phyloP scores from a whole-genome alignment of 2,113 vertebrate genomes.

The Orycteropus afer region DNA sequence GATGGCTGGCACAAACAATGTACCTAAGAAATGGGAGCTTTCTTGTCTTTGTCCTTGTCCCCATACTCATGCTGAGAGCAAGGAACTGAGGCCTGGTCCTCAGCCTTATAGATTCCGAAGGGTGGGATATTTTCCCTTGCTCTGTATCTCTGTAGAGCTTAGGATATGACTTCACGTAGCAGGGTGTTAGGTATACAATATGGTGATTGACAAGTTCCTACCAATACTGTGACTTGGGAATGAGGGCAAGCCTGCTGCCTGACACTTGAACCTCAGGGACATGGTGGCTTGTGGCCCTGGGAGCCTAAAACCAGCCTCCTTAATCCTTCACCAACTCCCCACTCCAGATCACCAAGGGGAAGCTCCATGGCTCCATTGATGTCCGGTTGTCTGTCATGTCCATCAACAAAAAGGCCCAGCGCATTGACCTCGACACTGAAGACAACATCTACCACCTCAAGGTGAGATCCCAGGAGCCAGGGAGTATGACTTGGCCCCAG shows the following conservation, averaged over 20 bases:
- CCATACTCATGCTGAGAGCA: not conserved
- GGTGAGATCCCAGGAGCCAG: constrained; percentile 79
- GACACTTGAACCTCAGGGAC: not conserved
- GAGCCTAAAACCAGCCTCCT: not conserved
- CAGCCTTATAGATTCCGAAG: not conserved
- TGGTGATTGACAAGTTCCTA: not conserved
- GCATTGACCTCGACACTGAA: constrained; percentile 95
- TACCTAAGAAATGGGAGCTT: not conserved
- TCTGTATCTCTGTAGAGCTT: not conserved
- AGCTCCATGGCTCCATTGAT: constrained; percentile 93
- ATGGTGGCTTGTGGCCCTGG: not conserved
- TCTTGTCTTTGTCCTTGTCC: not conserved
- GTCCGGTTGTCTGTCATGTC: constrained; percentile 95
- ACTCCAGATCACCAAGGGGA: constrained; percentile 90
- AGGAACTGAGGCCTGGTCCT: not conserved
- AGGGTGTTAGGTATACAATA: not conserved
- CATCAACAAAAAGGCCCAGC: constrained; percentile 94
- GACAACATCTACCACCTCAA: constrained; percentile 96
- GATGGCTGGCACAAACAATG: not conserved
- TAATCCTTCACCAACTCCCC: not conserved
- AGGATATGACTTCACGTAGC: not conserved
- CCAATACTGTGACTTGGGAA: not conserved
- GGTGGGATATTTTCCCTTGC: not conserved
- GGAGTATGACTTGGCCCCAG: not conserved
- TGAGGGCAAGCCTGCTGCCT: not conserved